A percentile compares a stretch with the other conserved stretches of the same genome.
These are phyloP conservation scores for Fistularia tabacaria DNA, from an alignment of 2,797 vertebrate genomes.

Conservation along the genomic window DNA sequence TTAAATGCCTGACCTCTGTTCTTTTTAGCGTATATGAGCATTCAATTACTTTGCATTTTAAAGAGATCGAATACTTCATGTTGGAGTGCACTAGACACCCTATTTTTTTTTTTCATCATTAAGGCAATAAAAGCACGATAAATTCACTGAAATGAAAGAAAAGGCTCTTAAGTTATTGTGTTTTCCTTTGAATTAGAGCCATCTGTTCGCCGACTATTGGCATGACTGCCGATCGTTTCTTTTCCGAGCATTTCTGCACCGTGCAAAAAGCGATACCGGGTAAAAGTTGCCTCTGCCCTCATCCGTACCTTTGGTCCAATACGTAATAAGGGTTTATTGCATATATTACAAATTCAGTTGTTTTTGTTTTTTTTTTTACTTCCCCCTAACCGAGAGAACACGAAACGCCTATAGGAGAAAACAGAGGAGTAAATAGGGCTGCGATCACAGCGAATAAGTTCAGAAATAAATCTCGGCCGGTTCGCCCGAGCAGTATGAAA, in stretches of 20 bases:
- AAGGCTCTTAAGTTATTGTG: conserved; percentile 4
- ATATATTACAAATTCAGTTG: too few relatives aligned
- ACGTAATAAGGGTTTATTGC: too few relatives aligned
- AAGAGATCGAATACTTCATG: too few relatives aligned
- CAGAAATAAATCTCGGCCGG: conserved; percentile 6
- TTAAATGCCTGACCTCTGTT: too few relatives aligned
- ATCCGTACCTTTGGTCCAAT: too few relatives aligned
- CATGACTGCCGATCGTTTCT: conserved; percentile 6
- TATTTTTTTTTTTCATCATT: background rate
- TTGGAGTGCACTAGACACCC: background rate
- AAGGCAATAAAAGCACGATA: conserved; percentile 12
- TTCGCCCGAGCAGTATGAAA: conserved; percentile 30
- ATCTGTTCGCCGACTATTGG: conserved; percentile 2
- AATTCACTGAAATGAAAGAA: conserved; percentile 7
- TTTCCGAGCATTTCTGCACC: conserved; percentile 21
- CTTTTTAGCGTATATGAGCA: too few relatives aligned
- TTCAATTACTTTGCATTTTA: too few relatives aligned
- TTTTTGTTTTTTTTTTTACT: too few relatives aligned
- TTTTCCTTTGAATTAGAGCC: conserved; percentile 6
- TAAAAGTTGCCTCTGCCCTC: conserved; percentile 6
- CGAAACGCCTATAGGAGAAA: conserved; percentile 7
- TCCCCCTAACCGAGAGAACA: too few relatives aligned
- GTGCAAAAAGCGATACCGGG: conserved; percentile 9
- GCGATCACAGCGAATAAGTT: too few relatives aligned
- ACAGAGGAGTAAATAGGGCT: conserved; percentile 10